Conservation (phyloP, 2,797 vertebrate species). For the Atherinosoma microstoma region DNA sequence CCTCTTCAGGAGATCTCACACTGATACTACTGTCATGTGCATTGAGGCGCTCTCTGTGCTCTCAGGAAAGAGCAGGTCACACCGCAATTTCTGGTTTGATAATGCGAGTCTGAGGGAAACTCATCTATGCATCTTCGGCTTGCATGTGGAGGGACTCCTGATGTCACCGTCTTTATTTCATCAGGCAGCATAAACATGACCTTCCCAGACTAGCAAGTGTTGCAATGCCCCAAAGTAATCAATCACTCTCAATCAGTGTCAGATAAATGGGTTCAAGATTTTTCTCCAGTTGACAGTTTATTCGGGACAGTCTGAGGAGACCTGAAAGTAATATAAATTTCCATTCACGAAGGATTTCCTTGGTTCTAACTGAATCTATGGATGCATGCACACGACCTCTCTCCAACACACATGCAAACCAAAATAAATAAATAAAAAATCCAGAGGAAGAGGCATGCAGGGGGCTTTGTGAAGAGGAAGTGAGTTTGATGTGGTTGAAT, state of each 20-base stretch:
- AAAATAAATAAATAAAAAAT: conserved; percentile 19
- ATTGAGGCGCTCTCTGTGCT: conserved; percentile 40
- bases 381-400: conserved; percentile 14
- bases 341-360: conserved; percentile 33
- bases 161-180: conserved; percentile 72
- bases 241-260: conserved; percentile 61
- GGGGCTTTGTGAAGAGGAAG: conserved; percentile 73
- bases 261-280: conserved; percentile 39
- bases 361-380: conserved; percentile 35
- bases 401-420: conserved; percentile 6
- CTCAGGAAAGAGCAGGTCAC: conserved; percentile 62
- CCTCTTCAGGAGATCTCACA: conserved; percentile 71
- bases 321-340: conserved; percentile 38
- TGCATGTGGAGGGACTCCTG: conserved; percentile 28
- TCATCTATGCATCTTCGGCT: conserved; percentile 34
- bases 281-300: conserved; percentile 30
- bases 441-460: conserved; percentile 51
- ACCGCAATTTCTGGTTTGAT: conserved; percentile 58
- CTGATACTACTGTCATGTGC: conserved; percentile 61
- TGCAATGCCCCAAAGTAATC: conserved; percentile 43
- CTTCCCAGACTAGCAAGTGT: conserved; percentile 33
- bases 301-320: conserved; percentile 30
- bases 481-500: conserved; percentile 80
- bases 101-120: conserved; percentile 53
- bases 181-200: conserved; percentile 75